These are phyloP conservation scores for Myiothlypis chrysogaster DNA, from an alignment of 2,797 vertebrate species.

Conservation along the genomic window DNA sequence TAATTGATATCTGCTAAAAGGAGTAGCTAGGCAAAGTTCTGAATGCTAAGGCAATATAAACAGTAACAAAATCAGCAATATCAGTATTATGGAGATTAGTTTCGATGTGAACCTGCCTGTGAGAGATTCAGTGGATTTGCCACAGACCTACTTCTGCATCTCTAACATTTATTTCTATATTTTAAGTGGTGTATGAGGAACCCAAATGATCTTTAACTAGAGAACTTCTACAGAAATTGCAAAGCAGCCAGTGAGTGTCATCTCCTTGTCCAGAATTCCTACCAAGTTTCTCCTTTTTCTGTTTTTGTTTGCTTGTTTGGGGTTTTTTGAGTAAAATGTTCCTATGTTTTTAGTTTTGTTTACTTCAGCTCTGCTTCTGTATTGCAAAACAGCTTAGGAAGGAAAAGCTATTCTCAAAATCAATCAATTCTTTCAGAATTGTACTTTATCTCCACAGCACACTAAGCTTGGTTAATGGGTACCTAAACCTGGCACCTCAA, in stretches of 20 bases:
- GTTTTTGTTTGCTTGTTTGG: background rate
- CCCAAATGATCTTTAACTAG: background rate
- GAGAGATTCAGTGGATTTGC: background rate
- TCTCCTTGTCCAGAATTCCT: background rate
- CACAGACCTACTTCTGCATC: background rate
- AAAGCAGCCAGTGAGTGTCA: background rate
- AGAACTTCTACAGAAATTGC: background rate
- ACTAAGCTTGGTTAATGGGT: background rate
- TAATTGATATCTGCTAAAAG: background rate
- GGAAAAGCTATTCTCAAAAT: background rate
- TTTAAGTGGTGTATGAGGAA: background rate
- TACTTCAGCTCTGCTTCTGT: background rate
- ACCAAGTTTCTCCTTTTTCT: background rate
- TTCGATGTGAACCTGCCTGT: background rate
- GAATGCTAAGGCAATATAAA: background rate
- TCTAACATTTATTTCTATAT: background rate
- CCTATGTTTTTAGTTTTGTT: background rate
- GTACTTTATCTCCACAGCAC: background rate
- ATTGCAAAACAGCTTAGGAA: background rate
- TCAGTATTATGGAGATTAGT: background rate
- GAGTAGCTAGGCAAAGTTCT: background rate
- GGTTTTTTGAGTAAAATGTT: background rate
- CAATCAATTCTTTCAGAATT: background rate
- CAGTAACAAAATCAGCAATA: background rate
- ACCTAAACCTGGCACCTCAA: background rate